A percentile compares a stretch with the other conserved stretches of the same genome.
Evolutionary conservation across 2,113 vertebrate species (phyloP).

Genomic region (Pavo muticus): DNA sequence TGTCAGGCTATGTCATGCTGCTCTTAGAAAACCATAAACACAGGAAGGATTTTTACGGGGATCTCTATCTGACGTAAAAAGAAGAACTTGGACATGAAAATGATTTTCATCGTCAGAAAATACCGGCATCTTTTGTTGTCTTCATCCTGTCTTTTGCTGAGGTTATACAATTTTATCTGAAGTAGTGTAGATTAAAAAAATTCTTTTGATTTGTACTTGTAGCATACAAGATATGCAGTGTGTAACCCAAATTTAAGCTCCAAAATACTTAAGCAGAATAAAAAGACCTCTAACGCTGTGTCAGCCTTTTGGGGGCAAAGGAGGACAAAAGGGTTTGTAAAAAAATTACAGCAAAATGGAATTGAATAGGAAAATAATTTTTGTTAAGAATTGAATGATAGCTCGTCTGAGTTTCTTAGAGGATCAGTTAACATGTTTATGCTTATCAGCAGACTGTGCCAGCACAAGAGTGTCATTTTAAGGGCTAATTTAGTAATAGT

Average conservation of each 20-base stretch:
- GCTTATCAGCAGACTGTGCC: slow-evolving; percentile 39
- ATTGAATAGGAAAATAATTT: slow-evolving; percentile 4
- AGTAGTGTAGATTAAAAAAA: not conserved
- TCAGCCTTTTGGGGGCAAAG: not conserved
- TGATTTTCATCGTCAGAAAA: not conserved
- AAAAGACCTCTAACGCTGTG: not conserved
- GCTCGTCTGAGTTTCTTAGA: not conserved
- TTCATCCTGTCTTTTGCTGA: not conserved
- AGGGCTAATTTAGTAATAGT: slow-evolving; percentile 58
- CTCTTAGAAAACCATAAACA: not conserved
- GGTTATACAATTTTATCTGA: rapidly evolving
- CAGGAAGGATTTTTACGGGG: not conserved
- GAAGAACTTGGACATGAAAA: not conserved
- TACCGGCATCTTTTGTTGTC: not conserved
- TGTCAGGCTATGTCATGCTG: not conserved
- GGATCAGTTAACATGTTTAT: slow-evolving; percentile 7
- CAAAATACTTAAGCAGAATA: not conserved
- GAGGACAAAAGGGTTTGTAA: not conserved
- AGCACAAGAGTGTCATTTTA: slow-evolving; percentile 34
- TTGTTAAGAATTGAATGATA: slow-evolving; percentile 26
- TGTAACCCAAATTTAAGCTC: not conserved
- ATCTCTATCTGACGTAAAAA: not conserved
- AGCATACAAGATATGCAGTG: not conserved
- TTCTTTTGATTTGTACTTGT: not conserved
- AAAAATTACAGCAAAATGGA: not conserved